Conservation (phyloP, 2,113 vertebrate genomes). For the Acanthochromis polyacanthus region DNA sequence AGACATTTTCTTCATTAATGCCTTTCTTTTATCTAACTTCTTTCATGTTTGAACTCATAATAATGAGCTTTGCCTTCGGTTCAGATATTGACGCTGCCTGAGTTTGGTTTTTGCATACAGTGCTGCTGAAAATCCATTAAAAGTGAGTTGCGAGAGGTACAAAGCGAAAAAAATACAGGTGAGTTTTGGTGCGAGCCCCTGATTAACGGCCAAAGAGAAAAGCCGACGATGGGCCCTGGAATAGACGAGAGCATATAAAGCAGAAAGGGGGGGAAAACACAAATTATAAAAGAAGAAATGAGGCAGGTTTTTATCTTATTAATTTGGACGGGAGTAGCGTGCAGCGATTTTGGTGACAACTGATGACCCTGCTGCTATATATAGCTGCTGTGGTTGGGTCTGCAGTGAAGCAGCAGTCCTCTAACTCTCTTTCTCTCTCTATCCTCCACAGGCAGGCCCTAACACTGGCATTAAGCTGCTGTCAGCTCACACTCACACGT, state of each 20-base stretch:
- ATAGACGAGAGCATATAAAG: slow-evolving; percentile 19
- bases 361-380: slow-evolving; percentile 59
- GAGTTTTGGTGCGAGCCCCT: slow-evolving; percentile 9
- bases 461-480: slow-evolving; percentile 62
- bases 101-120: not conserved
- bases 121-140: slow-evolving; percentile 12
- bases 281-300: slow-evolving; percentile 27
- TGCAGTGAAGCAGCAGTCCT: slow-evolving; percentile 20
- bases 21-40: slow-evolving; percentile 17
- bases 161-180: slow-evolving; percentile 9
- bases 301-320: slow-evolving; percentile 55
- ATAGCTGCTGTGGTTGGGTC: slow-evolving; percentile 46
- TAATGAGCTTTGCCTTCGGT: slow-evolving; percentile 5
- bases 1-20: slow-evolving; percentile 9
- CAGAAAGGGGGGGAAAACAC: slow-evolving; percentile 14
- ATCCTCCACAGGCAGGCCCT: slow-evolving; percentile 33
- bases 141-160: not conserved
- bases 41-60: slow-evolving; percentile 33
- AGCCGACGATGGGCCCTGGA: slow-evolving; percentile 28
- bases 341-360: slow-evolving; percentile 40
- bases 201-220: slow-evolving; percentile 23
- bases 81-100: slow-evolving; percentile 18
- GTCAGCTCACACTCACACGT: slow-evolving; percentile 59
- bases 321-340: slow-evolving; percentile 46
- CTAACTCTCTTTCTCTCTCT: slow-evolving; percentile 10